Base-by-base conservation (phyloP, 2,888 invertebrate species). In the Dione juno region DNA sequence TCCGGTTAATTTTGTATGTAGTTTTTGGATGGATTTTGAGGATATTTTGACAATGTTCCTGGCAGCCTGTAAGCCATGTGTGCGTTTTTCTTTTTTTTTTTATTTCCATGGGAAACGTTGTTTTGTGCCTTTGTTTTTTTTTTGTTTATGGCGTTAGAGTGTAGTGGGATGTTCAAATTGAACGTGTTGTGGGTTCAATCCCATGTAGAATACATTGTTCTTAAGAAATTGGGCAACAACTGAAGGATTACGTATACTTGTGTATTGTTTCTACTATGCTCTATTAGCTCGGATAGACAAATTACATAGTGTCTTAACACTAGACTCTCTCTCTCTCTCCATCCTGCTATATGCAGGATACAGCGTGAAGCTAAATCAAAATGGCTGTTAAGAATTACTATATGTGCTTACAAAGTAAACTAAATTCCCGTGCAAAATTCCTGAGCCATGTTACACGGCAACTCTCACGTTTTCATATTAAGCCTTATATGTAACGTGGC, bases 1-100 rank as follows among this genome's bases (percentile, higher is more conserved):
- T 81, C 81, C 81, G 80, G 79, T 75, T n/a, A 78, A 69, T 66
- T 72, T 61, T 50, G 50, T 28, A 9, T n/a, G 10, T 35, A 35
- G 28, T 61, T 61, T 59, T 59, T 9, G 43, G 28, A 9, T 16
- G 45, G 1, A 43, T 11, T 45, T 50, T 3, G 6, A 50, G 3
- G 50, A 67, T 72, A n/a, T 66, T 66, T 41, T 21, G 3, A 21
- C 71, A 76, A 8, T 45, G 7, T 45, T 50, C 50, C 19, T 50
- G 19, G 16, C 50, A 50, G 16, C 16, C 16, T 50, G 50, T 40
- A n/a, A 1, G 16, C 16, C 54, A 37, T 57, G 16, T 57, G 37
- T n/a, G 1, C 8, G 1, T 35, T 35, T 28, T 54, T 54, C 8
- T 54, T 35, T 37, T 35, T n/a, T 53, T n/a, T 53, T 53, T 28